Base-by-base conservation (phyloP, 2,888 invertebrate genomes). In the Dyspetes luteomarginatus region DNA sequence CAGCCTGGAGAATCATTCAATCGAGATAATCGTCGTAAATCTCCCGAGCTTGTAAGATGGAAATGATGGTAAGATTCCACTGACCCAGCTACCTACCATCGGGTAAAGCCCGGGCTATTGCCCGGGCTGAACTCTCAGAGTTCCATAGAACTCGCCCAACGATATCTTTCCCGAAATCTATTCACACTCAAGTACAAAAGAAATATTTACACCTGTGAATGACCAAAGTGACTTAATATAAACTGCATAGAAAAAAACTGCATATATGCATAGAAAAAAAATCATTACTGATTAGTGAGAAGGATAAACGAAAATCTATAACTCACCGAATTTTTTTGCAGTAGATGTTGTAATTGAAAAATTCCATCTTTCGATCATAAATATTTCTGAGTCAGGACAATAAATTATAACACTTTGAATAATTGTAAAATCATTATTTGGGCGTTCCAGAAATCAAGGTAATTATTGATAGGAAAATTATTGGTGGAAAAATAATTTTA, bases 1-100 rank as follows among this genome's bases (percentile, higher is more conserved):
- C n/a, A n/a, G 19, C n/a, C 30, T 30, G 9, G 30, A 58, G 58
- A 71, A 71, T 58, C 58, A 26, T 48, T 48, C 58, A 30, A 48
- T 58, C 45, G 48, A 58, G 48, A 58, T 71, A 58, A 71, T 58
- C 28, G 28, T 48, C 45, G 69, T 48, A 48, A 56, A 71, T 56
- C 28, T 71, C 45, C 5, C 48, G n/a, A 30, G 19, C 17, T 17
- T 28, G 28, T 28, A n/a, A 17, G 28, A 58, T 58, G 19, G 12
- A 71, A 71, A 71, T 26, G 69, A 43, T 58, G 24, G 69, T 28
- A n/a, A n/a, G n/a, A n/a, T n/a, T n/a, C n/a, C n/a, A n/a, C n/a
- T n/a, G n/a, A n/a, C n/a, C n/a, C n/a, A n/a, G n/a, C n/a, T n/a
- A n/a, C n/a, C n/a, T n/a, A n/a, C n/a, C n/a, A n/a, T n/a, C 24